A percentile compares a stretch with the other conserved stretches of the same genome.
Evolutionary conservation across 2,113 vertebrate genomes (phyloP).

Genomic region (Neolamprologus variostigma): DNA sequence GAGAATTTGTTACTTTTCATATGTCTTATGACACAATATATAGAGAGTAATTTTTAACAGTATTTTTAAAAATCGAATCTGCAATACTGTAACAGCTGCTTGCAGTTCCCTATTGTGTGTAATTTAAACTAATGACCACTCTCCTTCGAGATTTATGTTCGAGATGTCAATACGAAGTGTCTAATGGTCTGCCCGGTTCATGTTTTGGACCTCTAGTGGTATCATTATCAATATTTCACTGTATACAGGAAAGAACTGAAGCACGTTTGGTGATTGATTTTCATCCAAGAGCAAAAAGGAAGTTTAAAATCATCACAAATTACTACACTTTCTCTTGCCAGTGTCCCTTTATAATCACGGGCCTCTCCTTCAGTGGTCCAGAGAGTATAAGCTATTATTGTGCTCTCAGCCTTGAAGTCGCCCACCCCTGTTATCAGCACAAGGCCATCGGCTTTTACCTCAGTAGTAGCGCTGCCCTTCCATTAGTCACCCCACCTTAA

Average conservation of each 20-base stretch:
- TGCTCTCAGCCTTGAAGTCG: slow-evolving; percentile 9
- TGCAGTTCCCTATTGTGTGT: not conserved
- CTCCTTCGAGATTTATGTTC: not conserved
- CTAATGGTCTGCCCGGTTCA: not conserved
- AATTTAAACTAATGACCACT: not conserved
- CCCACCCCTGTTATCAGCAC: not conserved
- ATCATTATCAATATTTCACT: not conserved
- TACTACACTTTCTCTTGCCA: not conserved
- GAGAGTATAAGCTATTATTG: slow-evolving; percentile 2
- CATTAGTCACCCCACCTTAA: slow-evolving; percentile 36
- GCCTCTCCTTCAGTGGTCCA: not conserved
- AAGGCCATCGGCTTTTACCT: slow-evolving; percentile 36
- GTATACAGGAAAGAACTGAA: not conserved
- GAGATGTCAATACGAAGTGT: not conserved
- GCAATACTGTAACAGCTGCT: not conserved
- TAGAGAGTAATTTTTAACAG: not conserved
- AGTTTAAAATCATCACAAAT: not conserved
- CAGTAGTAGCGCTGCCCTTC: slow-evolving; percentile 11
- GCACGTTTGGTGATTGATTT: not conserved
- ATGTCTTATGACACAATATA: not conserved
- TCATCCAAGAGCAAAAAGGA: not conserved
- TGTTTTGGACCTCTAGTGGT: not conserved
- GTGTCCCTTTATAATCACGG: not conserved
- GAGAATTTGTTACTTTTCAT: not conserved
- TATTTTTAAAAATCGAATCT: not conserved